Base-by-base conservation (phyloP, 2,113 vertebrate species). In the Euleptes europaea region DNA sequence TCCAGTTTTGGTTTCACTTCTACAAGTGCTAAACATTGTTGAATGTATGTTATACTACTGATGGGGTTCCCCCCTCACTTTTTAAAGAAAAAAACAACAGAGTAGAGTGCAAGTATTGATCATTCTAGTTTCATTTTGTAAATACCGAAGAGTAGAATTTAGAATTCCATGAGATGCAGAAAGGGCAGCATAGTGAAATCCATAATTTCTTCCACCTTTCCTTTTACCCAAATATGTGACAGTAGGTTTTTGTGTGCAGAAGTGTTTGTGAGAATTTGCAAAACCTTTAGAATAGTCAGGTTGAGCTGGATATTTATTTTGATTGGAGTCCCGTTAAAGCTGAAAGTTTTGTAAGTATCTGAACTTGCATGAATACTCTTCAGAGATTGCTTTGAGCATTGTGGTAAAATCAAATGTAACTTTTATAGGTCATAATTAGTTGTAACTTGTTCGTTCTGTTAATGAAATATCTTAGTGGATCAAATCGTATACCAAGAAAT, bases 401-500 rank as follows among this genome's bases (percentile, higher is more conserved):
- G 17, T 49, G 67, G 57, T 47, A 76, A 86, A 57, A 7, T 42
- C 47, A 38, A 83, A 9, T 28, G 73, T 51, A 1, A 28, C 42
- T 82, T 79, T 49, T 81, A 4, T 88, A 12, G 35, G 1, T 83
- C 0, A 86, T 74, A 80, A 80, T 13, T 12, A 0, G 0, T 73
- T 66, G 51, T 77, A 72, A 47, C 84, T 88, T 72, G 4, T 89
- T 78, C 73, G 40, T 87, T 2, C 4, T 82, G 65, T 5, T 82
- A 87, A 69, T 82, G 67, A 85, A 78, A 65, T 86, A 13, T 38
- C 54, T 85, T 80, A 66, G 86, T 69, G n/a, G 40, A 38, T 71
- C 31, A 82, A 78, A 49, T 69, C 26, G 54, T 40, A 47, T 6
- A 69, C 35, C 15, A 77, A 28, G n/a, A 70, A 82, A 31, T 47